Base-by-base conservation (phyloP, 30 jellyfish, hydroid and myxozoan genomes). In the Chironex yamaguchii region DNA sequence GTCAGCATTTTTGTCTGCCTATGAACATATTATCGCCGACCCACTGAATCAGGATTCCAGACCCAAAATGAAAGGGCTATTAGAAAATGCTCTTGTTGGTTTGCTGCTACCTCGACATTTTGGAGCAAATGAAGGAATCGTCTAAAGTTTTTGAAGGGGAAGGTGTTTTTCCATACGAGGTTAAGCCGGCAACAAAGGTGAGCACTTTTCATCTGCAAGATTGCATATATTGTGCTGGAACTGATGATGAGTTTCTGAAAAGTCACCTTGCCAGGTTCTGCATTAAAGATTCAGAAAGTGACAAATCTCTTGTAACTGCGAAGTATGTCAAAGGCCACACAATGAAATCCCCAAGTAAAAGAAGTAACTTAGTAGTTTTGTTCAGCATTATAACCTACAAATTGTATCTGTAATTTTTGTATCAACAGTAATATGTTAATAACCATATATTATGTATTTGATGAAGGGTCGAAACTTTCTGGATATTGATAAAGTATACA, bases 1-100 rank as follows among this genome's bases (percentile, higher is more conserved):
- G 97, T 91, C 95, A 4, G 79, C 97, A 25, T 54, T 90, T 42
- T 63, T 36, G 1, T 65, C 63, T 1, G 97, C 82, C 1, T 90
- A 80, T 63, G 97, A 90, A 36, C 85, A 85, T 51, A 25, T 64
- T 58, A 23, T 86, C 32, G 90, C 86, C 4, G 36, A 63, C 35
- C 69, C 90, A 22, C 23, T 51, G 23, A 58, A 58, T 62, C 84
- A 52, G 48, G 50, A 25, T 26, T 6, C 90, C 13, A 79, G 58
- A 49, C 34, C 76, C 52, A 67, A 67, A 52, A 29, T 66, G 48
- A 67, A 35, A 52, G 79, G 88, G 26, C 80, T 67, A 58, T 67
- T 82, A n/a, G n/a, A 67, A 82, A 42, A 13, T 50, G 49, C 35
- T 82, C 23, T 32, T 52, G 36, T 52, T 82, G 62, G 71, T 36